phyloP scores from a whole-genome alignment of 2,113 vertebrate species.

The Glareola pratincola region DNA sequence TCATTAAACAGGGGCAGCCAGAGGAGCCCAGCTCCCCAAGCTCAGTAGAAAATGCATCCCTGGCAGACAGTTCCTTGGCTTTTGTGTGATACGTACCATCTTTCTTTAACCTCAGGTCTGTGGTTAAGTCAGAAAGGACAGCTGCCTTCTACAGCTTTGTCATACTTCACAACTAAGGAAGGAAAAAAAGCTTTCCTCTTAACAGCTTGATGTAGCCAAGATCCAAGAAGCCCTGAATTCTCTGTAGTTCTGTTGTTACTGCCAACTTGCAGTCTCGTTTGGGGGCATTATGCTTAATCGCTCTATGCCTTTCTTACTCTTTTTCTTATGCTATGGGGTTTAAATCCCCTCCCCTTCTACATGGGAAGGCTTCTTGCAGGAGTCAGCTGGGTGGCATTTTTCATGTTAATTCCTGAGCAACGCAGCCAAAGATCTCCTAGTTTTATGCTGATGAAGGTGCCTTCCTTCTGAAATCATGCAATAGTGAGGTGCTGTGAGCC shows the following conservation, averaged over 20 bases:
- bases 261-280: not conserved
- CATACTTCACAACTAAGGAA: not conserved
- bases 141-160: not conserved
- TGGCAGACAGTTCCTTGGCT: not conserved
- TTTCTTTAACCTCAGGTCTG: not conserved
- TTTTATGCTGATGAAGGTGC: not conserved
- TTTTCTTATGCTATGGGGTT: not conserved
- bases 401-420: not conserved
- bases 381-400: not conserved
- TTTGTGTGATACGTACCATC: rapidly evolving
- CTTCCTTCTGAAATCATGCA: not conserved
- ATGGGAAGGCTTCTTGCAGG: not conserved
- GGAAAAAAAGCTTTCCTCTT: not conserved
- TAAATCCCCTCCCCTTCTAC: not conserved
- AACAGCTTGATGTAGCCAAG: not conserved
- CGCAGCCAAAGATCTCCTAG: not conserved
- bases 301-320: not conserved
- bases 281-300: not conserved
- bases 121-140: not conserved
- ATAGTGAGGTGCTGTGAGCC: not conserved
- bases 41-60: not conserved
- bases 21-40: not conserved
- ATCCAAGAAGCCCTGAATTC: not conserved
- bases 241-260: not conserved
- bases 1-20: not conserved